phyloP scores from a whole-genome alignment of 2,888 invertebrate genomes.

The Lampropteryx suffumata region DNA sequence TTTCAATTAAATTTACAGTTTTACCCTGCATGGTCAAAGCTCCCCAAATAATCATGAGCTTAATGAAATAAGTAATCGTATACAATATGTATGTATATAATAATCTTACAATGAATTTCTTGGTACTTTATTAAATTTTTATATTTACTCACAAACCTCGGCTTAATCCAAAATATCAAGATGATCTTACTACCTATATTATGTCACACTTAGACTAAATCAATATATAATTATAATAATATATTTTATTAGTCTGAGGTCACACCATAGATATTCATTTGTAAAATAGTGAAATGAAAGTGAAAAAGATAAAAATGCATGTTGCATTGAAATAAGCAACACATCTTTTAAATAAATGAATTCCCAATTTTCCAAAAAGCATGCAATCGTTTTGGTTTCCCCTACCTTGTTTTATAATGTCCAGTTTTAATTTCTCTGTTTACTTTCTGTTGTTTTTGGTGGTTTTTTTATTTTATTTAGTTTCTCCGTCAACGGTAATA shows the following conservation, averaged over 20 bases:
- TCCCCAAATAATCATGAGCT: constrained; percentile 36
- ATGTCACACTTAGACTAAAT: no score
- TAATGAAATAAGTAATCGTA: constrained; percentile 19
- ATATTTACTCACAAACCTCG: constrained; percentile 1
- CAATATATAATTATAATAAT: no score
- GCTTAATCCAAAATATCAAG: constrained; percentile 3
- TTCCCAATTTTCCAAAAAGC: constrained; percentile 31
- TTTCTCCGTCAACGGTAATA: constrained; percentile 14
- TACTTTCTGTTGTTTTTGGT: constrained; percentile 56
- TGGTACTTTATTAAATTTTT: constrained; percentile 7
- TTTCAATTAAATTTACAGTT: constrained; percentile 40
- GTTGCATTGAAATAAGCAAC: neutral
- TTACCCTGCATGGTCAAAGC: constrained; percentile 58
- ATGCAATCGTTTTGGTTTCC: constrained; percentile 36
- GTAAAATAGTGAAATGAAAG: neutral
- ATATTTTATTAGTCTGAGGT: no score
- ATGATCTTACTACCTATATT: no score
- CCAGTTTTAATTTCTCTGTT: constrained; percentile 43
- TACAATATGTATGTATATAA: no score
- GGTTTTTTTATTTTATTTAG: constrained; percentile 46
- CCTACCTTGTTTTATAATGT: constrained; percentile 35
- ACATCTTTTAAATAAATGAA: constrained; percentile 5
- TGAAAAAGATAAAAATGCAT: no score
- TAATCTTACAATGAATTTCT: constrained; percentile 14
- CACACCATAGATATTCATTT: constrained; percentile 7